phyloP scores from a whole-genome alignment of 2,113 vertebrate species.

The human (Homo sapiens) region DNA sequence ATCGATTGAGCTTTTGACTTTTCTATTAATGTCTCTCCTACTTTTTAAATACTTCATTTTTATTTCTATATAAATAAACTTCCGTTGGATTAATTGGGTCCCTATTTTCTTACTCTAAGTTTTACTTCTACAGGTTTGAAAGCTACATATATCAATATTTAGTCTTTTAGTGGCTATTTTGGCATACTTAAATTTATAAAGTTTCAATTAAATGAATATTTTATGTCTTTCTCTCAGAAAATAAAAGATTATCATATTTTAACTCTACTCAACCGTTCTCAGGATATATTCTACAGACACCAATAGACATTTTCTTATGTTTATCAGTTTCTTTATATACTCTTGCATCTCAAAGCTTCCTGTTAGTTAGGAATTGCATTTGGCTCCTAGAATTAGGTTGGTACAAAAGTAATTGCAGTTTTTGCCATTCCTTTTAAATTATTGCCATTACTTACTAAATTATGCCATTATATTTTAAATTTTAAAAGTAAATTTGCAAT shows the following conservation, averaged over 20 bases:
- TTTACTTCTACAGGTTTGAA: neutral
- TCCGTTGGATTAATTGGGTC: neutral
- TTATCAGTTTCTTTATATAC: neutral
- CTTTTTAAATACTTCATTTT: constrained; percentile 8
- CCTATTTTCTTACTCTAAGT: neutral
- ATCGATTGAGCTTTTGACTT: neutral
- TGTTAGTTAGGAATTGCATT: neutral
- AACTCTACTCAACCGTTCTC: neutral
- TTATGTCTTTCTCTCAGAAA: neutral
- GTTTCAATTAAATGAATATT: neutral
- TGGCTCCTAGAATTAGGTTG: neutral
- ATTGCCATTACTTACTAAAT: too few relatives aligned
- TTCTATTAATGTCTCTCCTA: neutral
- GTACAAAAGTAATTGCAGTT: too few relatives aligned
- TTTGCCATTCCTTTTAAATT: too few relatives aligned
- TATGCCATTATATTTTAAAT: too few relatives aligned
- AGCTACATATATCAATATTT: neutral
- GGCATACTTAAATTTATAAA: constrained; percentile 17
- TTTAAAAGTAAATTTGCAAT: too few relatives aligned
- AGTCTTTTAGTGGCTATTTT: neutral
- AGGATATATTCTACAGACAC: neutral
- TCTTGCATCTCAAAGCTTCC: neutral
- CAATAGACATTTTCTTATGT: neutral
- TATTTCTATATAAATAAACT: neutral
- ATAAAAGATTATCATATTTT: neutral